Conservation (phyloP, 2,113 vertebrate species). For the Menidia beryllina region DNA sequence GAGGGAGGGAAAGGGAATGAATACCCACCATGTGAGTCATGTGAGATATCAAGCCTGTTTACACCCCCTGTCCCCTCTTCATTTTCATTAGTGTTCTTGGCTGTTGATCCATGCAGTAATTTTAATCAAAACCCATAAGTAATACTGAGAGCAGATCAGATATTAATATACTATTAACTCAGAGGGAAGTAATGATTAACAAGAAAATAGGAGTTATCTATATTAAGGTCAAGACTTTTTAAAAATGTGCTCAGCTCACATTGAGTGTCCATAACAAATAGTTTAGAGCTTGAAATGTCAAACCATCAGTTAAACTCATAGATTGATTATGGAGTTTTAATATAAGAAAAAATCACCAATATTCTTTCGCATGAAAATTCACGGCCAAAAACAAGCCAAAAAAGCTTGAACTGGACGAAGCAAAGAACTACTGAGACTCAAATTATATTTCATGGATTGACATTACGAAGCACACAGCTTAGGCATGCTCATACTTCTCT, state of each 20-base stretch:
- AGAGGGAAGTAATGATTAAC: conserved; percentile 50
- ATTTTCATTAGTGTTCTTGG: conserved; percentile 68
- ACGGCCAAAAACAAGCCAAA: neutral
- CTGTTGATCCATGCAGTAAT: conserved; percentile 71
- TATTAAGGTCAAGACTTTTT: conserved; percentile 45
- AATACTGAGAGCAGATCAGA: conserved; percentile 30
- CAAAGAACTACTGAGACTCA: conserved; percentile 10
- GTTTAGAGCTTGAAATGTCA: neutral
- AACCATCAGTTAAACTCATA: neutral
- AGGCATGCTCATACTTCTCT: conserved; percentile 11
- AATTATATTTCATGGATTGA: conserved; percentile 57
- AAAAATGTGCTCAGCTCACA: conserved; percentile 27
- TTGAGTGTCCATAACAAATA: conserved; percentile 37
- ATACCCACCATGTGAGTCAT: neutral
- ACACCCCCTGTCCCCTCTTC: conserved; percentile 36
- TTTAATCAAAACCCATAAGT: conserved; percentile 79
- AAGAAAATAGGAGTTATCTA: neutral
- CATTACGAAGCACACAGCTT: conserved; percentile 38
- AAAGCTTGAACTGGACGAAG: neutral
- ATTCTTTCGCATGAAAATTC: neutral
- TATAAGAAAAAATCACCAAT: neutral
- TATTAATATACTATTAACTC: conserved; percentile 30
- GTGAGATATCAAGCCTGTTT: conserved; percentile 54
- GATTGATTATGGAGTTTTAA: neutral
- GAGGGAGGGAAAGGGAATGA: neutral